Evolutionary conservation across 2,888 invertebrate genomes (phyloP), one percentile per base, ranked within the genome.

Genomic region (Pachymerium ferrugineum): DNA sequence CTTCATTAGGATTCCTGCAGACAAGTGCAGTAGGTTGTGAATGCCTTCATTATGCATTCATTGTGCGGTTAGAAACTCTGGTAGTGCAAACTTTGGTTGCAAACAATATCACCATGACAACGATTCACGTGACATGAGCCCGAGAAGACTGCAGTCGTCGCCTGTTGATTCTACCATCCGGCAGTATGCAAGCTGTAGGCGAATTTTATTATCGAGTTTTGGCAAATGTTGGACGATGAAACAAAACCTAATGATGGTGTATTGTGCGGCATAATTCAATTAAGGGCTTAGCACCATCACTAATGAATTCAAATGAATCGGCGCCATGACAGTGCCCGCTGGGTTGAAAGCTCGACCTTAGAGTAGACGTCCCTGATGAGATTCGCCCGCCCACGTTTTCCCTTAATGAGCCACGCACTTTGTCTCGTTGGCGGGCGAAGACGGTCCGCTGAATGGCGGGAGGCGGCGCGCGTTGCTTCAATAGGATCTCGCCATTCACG

Each of bases 21-120:
- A 8, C n/a, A 10, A 25, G 54, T 42, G 72, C 54, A 16, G 28
- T 10, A 10, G 38, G 22, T 19, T 72, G 16, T 42, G 47, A 72
- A 72, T 42, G 42, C 54, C 25, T 72, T 72, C 72, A 72, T 72
- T 72, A 72, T 10, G 72, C 33, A 72, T 72, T 72, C 72, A 72
- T 72, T 54, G 72, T 72, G 72, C 47, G 72, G 47, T 42, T 31
- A 54, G 31, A 47, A 72, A n/a, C 12, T 28, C 72, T 72, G 6
- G 42, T 47, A 72, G 42, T 29, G 72, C 47, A 47, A 72, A 54
- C 72, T 72, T 31, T 47, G 30, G 16, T 29, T n/a, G 54, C 72
- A 54, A 25, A 54, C 47, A 47, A 25, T 3, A 16, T 54, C n/a
- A 29, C 30, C 72, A 54, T 72, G 72, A n/a, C 54, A 54, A 72